Conservation (phyloP, 2,113 vertebrate species). For the Notiomystis cincta region DNA sequence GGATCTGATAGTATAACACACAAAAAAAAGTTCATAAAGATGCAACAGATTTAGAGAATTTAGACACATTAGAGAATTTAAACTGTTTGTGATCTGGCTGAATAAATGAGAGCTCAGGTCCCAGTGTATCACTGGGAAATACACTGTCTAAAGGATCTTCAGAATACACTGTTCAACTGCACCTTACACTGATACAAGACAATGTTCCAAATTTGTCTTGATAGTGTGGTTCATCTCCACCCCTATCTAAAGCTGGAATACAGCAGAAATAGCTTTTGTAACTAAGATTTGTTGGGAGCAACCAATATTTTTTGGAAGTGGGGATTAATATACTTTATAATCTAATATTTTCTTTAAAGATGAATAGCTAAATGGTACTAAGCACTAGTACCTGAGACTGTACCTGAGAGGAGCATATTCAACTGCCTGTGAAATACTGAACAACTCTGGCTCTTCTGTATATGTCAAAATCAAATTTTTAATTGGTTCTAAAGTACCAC, state of each 20-base stretch:
- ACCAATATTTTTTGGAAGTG: not conserved
- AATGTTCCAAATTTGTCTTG: not conserved
- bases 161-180: not conserved
- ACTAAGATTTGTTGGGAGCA: not conserved
- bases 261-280: not conserved
- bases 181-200: not conserved
- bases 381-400: not conserved
- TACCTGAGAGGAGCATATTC: not conserved
- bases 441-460: not conserved
- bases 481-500: not conserved
- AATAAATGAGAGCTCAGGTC: not conserved
- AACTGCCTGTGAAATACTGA: not conserved
- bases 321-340: not conserved
- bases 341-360: not conserved
- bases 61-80: not conserved
- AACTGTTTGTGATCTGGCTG: not conserved
- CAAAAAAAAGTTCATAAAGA: not conserved
- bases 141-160: not conserved
- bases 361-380: not conserved
- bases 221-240: not conserved
- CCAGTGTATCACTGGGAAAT: not conserved
- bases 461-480: not conserved
- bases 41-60: not conserved
- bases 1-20: not conserved
- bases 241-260: not conserved